Evolutionary conservation across 2,113 vertebrate species (phyloP).

Genomic region (Bettongia penicillata): DNA sequence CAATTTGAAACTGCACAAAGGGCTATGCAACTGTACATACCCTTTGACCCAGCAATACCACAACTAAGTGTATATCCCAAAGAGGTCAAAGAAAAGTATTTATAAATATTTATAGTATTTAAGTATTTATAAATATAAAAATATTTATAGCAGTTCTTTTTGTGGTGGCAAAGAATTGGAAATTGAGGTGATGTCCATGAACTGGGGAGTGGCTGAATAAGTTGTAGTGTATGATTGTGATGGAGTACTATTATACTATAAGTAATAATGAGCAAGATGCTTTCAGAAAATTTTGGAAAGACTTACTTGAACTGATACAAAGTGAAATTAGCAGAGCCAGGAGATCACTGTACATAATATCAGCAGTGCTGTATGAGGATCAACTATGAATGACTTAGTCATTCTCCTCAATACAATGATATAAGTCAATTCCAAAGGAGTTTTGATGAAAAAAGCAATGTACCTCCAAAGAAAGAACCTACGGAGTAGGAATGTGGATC

Average conservation of each 20-base stretch:
- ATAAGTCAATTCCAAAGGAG: background rate
- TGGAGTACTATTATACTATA: background rate
- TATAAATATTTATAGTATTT: no score
- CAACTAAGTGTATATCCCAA: background rate
- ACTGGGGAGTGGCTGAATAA: background rate
- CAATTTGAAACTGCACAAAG: background rate
- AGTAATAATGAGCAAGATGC: background rate
- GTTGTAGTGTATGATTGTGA: background rate
- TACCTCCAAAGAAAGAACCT: background rate
- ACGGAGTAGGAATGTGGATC: background rate
- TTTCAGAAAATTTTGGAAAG: background rate
- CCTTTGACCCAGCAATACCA: background rate
- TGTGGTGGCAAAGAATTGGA: no score
- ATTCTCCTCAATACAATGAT: background rate
- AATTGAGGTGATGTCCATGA: background rate
- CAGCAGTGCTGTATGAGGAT: background rate
- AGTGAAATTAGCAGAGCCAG: background rate
- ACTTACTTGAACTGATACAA: background rate
- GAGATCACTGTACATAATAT: background rate
- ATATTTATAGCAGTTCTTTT: background rate
- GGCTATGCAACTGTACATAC: background rate
- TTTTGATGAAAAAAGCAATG: background rate
- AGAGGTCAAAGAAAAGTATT: no score
- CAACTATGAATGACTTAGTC: background rate
- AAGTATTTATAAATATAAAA: no score